Evolutionary conservation across 2,797 vertebrate species (phyloP), one percentile per base, ranked within the genome.

Genomic region (Zenarchopterus dispar): DNA sequence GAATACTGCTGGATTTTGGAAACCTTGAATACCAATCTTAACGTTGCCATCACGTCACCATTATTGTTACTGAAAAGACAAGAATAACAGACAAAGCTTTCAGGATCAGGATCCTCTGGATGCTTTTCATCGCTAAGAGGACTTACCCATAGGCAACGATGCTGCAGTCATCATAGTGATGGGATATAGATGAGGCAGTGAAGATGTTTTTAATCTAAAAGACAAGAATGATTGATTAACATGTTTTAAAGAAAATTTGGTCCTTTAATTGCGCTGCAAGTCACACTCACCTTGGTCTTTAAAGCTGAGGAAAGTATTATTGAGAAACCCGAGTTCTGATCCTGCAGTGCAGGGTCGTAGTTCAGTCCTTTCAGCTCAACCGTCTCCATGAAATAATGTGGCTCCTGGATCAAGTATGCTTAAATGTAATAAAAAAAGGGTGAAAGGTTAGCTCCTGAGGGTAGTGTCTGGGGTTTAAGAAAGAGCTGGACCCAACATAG

Each of bases 121-220:
- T 0, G 17, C 22, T 47, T 45, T 3, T 67, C 0, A 24, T 26
- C 9, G 28, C 15, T 52, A 18, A 70, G 52, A 8, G 17, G 2
- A 77, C 95, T 90, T 80, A 99, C 97, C 96, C 94, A 84, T 94
- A 99, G 46, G 93, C 89, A 71, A 98, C 82, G 65, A 98, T 87
- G 5, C 87, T 90, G 82, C 95, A 95, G 41, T 91, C 90, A 0
- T 85, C 50, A 36, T 93, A 99, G 72, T 93, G 92, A 70, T 86
- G 82, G 46, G 95, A 93, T 82, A 94, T 50, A 24, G 92, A 84
- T 0, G 97, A 96, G 57, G 94, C 82, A 51, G 66, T 82, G 70
- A 97, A 95, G 67, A 95, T 90, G 56, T 91, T 91, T 66, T 88
- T 83, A 54, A 99, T 92, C 97, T 99, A 89, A 56, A 88, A 90